A percentile compares a stretch with the other conserved stretches of the same genome.
phyloP scores from a whole-genome alignment of 2,888 invertebrate genomes.

The Trachelus stipa region DNA sequence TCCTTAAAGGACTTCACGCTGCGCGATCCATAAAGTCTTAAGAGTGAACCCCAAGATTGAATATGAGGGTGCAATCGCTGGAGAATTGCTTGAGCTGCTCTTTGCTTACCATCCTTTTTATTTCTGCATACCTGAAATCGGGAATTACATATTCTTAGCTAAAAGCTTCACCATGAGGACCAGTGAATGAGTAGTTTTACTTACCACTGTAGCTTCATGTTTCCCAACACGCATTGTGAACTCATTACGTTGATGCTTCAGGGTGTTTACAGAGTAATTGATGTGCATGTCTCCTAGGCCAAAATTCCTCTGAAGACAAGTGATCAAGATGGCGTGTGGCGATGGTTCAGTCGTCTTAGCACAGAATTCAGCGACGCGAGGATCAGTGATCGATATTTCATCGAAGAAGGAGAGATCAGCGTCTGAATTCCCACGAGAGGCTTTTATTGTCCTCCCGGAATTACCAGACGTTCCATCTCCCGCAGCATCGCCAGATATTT shows the following conservation, averaged over 20 bases:
- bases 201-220: constrained; percentile 84
- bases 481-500: constrained; percentile 75
- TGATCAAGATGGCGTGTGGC: constrained; percentile 92
- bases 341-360: constrained; percentile 96
- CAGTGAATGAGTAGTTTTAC: constrained; percentile 21
- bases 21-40: constrained; percentile 92
- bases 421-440: constrained; percentile 59
- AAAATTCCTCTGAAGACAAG: constrained; percentile 92
- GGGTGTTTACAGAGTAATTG: constrained; percentile 85
- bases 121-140: constrained; percentile 82
- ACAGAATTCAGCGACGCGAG: constrained; percentile 93
- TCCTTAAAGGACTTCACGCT: constrained; percentile 92
- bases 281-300: constrained; percentile 91
- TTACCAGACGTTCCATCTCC: constrained; percentile 66
- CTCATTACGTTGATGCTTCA: constrained; percentile 92
- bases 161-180: not conserved
- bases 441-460: constrained; percentile 58
- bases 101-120: constrained; percentile 96
- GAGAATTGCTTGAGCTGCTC: constrained; percentile 93
- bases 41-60: constrained; percentile 92
- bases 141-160: not conserved
- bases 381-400: constrained; percentile 93
- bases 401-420: constrained; percentile 79
- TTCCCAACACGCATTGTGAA: constrained; percentile 95
- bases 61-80: constrained; percentile 94